A percentile compares a stretch with the other conserved stretches of the same genome.
These are phyloP conservation scores for Petrosia ficiformis DNA, from an alignment of 37 sponge, comb jelly and placozoan species.

Conservation along the genomic window DNA sequence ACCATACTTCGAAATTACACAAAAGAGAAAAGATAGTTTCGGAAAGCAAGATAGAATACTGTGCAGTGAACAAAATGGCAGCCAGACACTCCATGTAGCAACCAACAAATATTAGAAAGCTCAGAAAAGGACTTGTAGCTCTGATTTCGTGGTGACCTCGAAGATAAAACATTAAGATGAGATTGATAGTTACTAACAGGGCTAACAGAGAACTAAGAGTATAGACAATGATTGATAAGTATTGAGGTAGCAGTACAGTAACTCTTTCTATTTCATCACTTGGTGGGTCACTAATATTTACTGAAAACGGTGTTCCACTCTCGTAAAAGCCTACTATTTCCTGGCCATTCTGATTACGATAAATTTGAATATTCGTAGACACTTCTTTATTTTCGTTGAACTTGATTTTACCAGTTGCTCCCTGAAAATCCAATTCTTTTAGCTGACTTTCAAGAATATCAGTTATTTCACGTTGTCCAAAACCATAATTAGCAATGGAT, in stretches of 20 bases:
- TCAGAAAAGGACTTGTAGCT: slow-evolving; percentile 26
- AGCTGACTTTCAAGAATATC: slow-evolving; percentile 1
- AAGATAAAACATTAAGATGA: slow-evolving; percentile 1
- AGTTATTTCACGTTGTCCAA: not conserved
- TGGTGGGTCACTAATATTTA: too few species aligned
- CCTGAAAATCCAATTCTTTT: not conserved
- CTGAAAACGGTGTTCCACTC: too few species aligned
- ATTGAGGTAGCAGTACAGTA: not conserved
- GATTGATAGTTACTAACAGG: slow-evolving; percentile 3
- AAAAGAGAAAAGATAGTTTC: not conserved
- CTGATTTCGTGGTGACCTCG: slow-evolving; percentile 28
- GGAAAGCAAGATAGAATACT: not conserved
- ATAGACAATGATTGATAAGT: not conserved
- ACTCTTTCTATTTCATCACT: slow-evolving; percentile 14
- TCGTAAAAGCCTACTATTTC: not conserved
- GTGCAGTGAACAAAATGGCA: not conserved
- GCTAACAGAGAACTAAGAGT: not conserved
- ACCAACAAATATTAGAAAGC: slow-evolving; percentile 22
- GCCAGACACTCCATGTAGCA: slow-evolving; percentile 15
- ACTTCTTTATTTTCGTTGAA: not conserved
- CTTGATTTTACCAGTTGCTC: not conserved
- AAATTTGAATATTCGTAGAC: not conserved
- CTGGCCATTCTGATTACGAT: not conserved
- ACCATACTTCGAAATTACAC: slow-evolving; percentile 24
- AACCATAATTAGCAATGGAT: not conserved